A percentile compares a stretch with the other conserved stretches of the same genome.
Conservation (phyloP, 2,113 vertebrate species). For the Prionailurus viverrinus region DNA sequence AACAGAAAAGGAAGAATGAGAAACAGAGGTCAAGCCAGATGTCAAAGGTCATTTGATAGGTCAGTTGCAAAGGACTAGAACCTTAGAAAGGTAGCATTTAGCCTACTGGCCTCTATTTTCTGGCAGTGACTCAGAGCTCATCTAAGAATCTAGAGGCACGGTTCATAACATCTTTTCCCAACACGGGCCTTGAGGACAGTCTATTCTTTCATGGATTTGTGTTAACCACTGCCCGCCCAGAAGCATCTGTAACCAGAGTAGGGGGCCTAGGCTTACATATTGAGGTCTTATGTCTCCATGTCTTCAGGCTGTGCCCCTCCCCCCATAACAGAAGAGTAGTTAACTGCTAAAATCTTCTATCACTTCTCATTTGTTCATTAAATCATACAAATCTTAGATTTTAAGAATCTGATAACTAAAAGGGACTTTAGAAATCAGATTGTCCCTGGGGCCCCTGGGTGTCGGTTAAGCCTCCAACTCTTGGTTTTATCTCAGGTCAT, state of each 20-base stretch:
- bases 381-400: conserved; percentile 11
- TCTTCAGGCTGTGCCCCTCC: neutral
- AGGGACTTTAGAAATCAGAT: neutral
- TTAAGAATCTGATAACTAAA: conserved; percentile 1
- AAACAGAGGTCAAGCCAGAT: neutral
- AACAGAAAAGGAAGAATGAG: neutral
- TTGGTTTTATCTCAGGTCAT: no score
- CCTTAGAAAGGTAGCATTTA: neutral
- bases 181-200: neutral
- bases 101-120: neutral
- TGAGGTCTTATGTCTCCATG: neutral
- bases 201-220: neutral
- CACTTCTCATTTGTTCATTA: conserved; percentile 15
- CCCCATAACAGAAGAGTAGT: neutral
- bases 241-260: neutral
- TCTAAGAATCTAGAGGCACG: neutral
- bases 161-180: neutral
- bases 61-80: neutral
- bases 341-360: neutral
- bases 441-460: neutral
- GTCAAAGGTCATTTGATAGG: conserved; percentile 39
- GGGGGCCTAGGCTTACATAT: neutral
- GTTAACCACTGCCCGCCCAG: neutral
- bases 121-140: neutral
- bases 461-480: no score